These are phyloP conservation scores for Sarcoramphus papa DNA, from an alignment of 2,797 vertebrate genomes.

Conservation along the genomic window DNA sequence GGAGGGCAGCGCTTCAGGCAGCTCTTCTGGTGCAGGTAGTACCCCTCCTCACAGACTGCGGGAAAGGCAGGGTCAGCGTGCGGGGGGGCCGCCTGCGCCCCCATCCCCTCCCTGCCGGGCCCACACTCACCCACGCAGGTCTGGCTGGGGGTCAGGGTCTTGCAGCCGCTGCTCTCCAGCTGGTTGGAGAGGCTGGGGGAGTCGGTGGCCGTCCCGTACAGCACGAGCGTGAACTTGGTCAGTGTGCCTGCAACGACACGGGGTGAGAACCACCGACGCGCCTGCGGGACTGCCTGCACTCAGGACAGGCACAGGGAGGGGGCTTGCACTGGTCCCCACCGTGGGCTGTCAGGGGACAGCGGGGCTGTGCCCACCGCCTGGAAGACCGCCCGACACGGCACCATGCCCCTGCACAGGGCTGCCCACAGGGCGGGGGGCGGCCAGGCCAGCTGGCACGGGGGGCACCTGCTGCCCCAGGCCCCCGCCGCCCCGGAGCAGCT, in stretches of 20 bases:
- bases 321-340: background rate
- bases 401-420: background rate
- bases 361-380: background rate
- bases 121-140: conserved; percentile 88
- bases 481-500: fast-evolving
- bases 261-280: background rate
- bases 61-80: background rate
- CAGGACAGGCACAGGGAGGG: background rate
- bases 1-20: conserved; percentile 88
- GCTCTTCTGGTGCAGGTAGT: conserved; percentile 87
- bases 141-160: conserved; percentile 87
- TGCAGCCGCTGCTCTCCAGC: conserved; percentile 83
- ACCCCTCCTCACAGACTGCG: conserved; percentile 88
- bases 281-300: fast-evolving
- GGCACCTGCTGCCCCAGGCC: background rate
- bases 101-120: fast-evolving
- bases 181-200: conserved; percentile 74
- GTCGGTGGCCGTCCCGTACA: conserved; percentile 85
- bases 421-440: background rate
- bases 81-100: fast-evolving
- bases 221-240: conserved; percentile 90
- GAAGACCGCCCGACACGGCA: fast-evolving
- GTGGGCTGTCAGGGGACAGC: background rate
- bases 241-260: conserved; percentile 81
- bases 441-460: background rate